A percentile compares a stretch with the other conserved stretches of the same genome.
Evolutionary conservation across 2,113 vertebrate species (phyloP).

Genomic region (Thinocorus orbignyianus): DNA sequence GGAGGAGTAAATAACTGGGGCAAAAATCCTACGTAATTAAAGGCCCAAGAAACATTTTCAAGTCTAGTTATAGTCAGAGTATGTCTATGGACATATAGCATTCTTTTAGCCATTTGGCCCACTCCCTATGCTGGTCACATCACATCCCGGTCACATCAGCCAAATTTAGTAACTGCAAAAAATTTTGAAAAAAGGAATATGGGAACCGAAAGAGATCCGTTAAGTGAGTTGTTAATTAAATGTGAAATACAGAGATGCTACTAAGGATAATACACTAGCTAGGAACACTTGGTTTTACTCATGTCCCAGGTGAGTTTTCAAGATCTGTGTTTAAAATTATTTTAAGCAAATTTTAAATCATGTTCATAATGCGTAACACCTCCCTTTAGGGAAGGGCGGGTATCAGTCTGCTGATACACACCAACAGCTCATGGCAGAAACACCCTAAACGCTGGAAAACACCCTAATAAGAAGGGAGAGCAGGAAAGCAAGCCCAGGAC

Average conservation of each 20-base stretch:
- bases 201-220: neutral
- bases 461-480: neutral
- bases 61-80: neutral
- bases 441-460: neutral
- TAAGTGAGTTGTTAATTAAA: neutral
- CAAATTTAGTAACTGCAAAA: neutral
- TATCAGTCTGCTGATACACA: neutral
- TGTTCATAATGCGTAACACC: accelerated
- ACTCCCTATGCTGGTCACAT: neutral
- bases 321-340: neutral
- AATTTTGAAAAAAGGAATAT: neutral
- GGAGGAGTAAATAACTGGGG: neutral
- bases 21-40: neutral
- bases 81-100: neutral
- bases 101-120: neutral
- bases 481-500: neutral
- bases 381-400: neutral
- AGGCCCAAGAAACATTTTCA: neutral
- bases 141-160: neutral
- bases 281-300: neutral
- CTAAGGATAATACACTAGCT: neutral
- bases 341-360: neutral
- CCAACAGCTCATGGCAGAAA: neutral
- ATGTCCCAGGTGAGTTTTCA: neutral
- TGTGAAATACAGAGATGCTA: neutral